Percentiles rank a stretch among this genome's conserved stretches.
Conservation (phyloP, 2,888 invertebrate genomes). For the Lasiommata megera region DNA sequence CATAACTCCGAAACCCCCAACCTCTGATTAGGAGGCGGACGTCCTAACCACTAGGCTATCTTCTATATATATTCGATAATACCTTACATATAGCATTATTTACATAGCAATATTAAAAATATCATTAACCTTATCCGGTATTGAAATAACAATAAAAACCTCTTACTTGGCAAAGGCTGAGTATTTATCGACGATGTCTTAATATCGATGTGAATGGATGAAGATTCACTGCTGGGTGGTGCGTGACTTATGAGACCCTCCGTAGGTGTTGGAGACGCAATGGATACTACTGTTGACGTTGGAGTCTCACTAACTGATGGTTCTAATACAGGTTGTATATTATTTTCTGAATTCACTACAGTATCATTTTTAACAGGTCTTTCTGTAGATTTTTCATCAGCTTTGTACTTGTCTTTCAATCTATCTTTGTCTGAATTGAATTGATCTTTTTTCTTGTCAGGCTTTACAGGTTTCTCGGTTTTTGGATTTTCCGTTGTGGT, state of each 20-base stretch:
- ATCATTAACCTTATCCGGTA: too few species aligned
- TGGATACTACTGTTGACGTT: constrained; percentile 22
- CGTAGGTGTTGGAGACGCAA: constrained; percentile 60
- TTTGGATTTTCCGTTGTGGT: constrained; percentile 43
- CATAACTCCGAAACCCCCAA: too few species aligned
- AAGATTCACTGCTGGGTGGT: constrained; percentile 39
- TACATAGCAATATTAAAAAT: too few species aligned
- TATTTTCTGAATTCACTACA: constrained; percentile 15
- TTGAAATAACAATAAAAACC: too few species aligned
- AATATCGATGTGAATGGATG: constrained; percentile 39
- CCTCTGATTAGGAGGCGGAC: too few species aligned
- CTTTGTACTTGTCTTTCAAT: constrained; percentile 50
- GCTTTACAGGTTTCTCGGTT: constrained; percentile 48
- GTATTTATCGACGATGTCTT: constrained; percentile 61
- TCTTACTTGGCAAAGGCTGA: constrained; percentile 61
- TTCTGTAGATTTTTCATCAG: constrained; percentile 42
- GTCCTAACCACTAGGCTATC: too few species aligned
- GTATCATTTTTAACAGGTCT: constrained; percentile 49
- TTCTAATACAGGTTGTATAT: constrained; percentile 52
- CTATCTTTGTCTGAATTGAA: constrained; percentile 56
- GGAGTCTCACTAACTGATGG: constrained; percentile 51
- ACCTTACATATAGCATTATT: too few species aligned
- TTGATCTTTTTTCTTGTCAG: constrained; percentile 61
- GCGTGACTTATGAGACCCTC: constrained; percentile 52
- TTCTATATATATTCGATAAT: too few species aligned